Evolutionary conservation across 2,797 vertebrate genomes (phyloP), one percentile per base, ranked within the genome.

Genomic region (Bryconaethiops microstoma): DNA sequence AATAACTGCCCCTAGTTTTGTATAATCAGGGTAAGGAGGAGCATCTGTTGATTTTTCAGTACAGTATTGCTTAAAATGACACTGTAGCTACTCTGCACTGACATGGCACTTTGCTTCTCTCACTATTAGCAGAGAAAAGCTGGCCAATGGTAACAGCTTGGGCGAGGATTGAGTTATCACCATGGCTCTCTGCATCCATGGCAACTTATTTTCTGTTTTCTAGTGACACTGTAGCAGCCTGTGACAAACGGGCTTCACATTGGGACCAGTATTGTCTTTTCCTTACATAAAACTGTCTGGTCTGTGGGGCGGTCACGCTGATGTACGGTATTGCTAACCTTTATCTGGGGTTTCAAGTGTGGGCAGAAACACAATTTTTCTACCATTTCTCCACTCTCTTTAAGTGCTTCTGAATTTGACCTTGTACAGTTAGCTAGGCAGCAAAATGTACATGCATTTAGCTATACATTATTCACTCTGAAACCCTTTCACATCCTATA

Each of bases 111-210:
- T n/a, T 42, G 55, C 59, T 63, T 54, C 35, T 48, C 67, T 45
- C 10, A 29, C 59, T 29, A 40, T 19, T 39, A 42, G 39, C 16
- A 62, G 45, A 39, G 23, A n/a, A 35, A 50, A 48, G 39, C 45
- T 10, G 35, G 23, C 45, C 23, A 35, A 45, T 69, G 57, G 23
- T 45, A 82, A 52, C 50, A 77, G 64, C 50, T 79, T 48, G 54
- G 40, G n/a, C 23, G 69, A 35, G 71, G 59, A 42, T 65, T 83
- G 76, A 78, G 42, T 17, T 55, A 64, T 83, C 72, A 48, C 86
- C 82, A 84, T 68, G 78, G 67, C 74, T 50, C 65, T 57, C 70
- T 3, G 82, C 55, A 19, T 85, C 82, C 80, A 57, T 74, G 77
- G 77, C 40, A 83, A 82, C 69, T 50, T 74, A 45, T 45, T 45